These are phyloP conservation scores for Chromobotia macracanthus DNA, from an alignment of 2,797 vertebrate species.

Conservation along the genomic window DNA sequence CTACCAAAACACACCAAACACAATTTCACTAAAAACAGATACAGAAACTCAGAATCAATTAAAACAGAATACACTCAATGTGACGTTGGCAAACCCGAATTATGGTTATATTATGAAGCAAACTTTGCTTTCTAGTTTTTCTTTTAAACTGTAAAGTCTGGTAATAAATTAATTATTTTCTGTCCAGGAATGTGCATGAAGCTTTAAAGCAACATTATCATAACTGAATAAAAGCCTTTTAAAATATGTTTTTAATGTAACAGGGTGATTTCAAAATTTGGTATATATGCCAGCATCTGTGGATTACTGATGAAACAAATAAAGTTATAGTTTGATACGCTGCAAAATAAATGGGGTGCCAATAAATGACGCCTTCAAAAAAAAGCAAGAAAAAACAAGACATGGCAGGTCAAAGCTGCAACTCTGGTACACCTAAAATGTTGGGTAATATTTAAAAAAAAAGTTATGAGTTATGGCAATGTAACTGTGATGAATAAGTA, in stretches of 20 bases:
- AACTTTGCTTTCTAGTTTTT: slow-evolving; percentile 6
- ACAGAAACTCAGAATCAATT: slow-evolving; percentile 22
- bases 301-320: slow-evolving; percentile 5
- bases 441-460: slow-evolving; percentile 16
- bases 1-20: slow-evolving; percentile 41
- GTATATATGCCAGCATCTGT: slow-evolving; percentile 7
- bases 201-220: slow-evolving; percentile 13
- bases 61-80: slow-evolving; percentile 25
- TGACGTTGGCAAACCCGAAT: slow-evolving; percentile 48
- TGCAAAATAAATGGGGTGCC: background rate
- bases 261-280: background rate
- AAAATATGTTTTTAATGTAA: background rate
- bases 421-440: background rate
- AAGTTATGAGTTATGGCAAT: slow-evolving; percentile 1
- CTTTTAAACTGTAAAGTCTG: background rate
- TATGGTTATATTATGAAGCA: background rate
- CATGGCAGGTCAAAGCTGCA: background rate
- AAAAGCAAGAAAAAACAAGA: background rate
- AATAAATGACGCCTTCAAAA: background rate
- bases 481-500: background rate
- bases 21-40: slow-evolving; percentile 21
- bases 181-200: background rate
- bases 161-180: slow-evolving; percentile 16
- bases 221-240: background rate
- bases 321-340: background rate